phyloP scores from a whole-genome alignment of 2,797 vertebrate genomes.

The Liparis tanakae region DNA sequence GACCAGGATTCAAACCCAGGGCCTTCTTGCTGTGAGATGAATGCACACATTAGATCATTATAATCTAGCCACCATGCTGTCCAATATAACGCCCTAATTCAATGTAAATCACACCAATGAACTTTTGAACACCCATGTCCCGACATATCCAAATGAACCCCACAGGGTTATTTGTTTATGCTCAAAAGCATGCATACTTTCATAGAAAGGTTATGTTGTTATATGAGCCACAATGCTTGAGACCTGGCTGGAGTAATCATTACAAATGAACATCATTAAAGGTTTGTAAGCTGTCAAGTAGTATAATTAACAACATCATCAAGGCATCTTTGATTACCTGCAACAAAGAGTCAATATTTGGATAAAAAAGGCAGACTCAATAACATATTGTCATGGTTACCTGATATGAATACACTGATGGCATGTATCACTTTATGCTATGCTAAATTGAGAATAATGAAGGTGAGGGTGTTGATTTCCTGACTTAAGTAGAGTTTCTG shows the following conservation, averaged over 20 bases:
- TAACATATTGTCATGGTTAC: background rate
- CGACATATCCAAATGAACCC: background rate
- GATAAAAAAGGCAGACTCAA: background rate
- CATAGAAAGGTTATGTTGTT: background rate
- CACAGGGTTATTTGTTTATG: background rate
- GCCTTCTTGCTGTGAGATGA: too few relatives aligned
- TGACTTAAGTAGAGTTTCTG: background rate
- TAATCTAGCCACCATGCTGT: too few relatives aligned
- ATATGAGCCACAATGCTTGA: background rate
- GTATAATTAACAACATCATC: background rate
- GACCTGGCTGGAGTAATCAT: background rate
- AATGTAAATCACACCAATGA: background rate
- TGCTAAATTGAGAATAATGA: background rate
- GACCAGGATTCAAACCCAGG: too few relatives aligned
- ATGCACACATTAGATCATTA: too few relatives aligned
- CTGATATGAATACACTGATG: background rate
- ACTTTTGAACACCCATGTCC: background rate
- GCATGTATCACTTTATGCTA: background rate
- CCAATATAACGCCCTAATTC: background rate
- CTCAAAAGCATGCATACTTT: background rate
- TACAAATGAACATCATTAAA: background rate
- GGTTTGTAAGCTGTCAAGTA: background rate
- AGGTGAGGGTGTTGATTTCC: background rate
- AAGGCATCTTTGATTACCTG: background rate
- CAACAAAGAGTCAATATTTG: background rate